Evolutionary conservation across 2,888 invertebrate genomes (phyloP), one percentile per base, ranked within the genome.

Genomic region (Eurois occulta): DNA sequence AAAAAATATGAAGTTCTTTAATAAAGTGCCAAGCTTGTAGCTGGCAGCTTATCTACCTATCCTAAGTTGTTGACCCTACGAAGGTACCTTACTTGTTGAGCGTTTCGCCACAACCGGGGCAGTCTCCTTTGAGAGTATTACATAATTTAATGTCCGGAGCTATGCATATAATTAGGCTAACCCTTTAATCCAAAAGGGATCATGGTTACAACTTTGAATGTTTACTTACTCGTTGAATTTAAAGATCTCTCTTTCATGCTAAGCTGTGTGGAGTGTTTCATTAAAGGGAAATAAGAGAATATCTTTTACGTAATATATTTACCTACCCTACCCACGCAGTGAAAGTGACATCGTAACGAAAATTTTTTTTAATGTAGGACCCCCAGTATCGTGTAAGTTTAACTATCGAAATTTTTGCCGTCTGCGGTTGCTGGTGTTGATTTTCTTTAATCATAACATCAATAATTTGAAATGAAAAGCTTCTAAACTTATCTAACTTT

Each of bases 71-170:
- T 71, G 41, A 68, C 46, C 55, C 24, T 55, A 62, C 24, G 28
- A 21, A 58, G 52, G 28, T 78, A 46, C 38, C 28, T 58, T 71
- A 85, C 83, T 83, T 86, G 83, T 80, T 80, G 86, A 75, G 62
- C 67, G 68, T 68, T 73, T 38, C 11, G 62, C 71, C 81, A 67
- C 74, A 68, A 60, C 38, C 43, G 62, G 43, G 58, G 24, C 41
- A 35, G 41, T 28, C 13, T 67, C 71, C 73, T 73, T 85, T 77
- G 75, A 74, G 65, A 35, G 74, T 80, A 62, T 79, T 77, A 80
- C 64, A 35, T 75, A 77, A 82, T 73, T 64, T 75, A 66, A 71
- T 55, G 72, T 60, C 13, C 67, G 48, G 35, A 60, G 35, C 16
- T 38, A 64, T 73, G n/a, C 58, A 46, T 71, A 55, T 73, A 67